phyloP scores from a whole-genome alignment of 2,113 vertebrate species.

The Anthoscopus minutus region DNA sequence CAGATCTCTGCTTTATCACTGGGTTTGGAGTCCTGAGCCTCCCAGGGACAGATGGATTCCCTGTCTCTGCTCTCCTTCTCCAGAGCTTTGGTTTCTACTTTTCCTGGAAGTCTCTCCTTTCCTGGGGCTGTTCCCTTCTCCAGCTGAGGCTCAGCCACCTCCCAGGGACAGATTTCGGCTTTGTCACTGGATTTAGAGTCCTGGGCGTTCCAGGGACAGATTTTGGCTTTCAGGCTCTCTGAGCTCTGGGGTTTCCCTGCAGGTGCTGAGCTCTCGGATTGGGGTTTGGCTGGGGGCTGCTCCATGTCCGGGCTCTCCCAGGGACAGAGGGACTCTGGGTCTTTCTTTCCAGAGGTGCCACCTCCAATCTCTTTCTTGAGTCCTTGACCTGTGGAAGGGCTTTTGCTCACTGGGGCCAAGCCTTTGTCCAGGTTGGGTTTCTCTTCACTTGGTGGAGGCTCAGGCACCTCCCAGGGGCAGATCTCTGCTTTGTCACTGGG shows the following conservation, averaged over 20 bases:
- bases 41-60: constrained; percentile 40
- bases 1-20: too few relatives aligned
- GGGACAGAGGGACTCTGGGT: too few relatives aligned
- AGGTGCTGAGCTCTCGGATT: too few relatives aligned
- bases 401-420: too few relatives aligned
- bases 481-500: constrained; percentile 14
- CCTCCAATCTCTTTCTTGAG: too few relatives aligned
- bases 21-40: not conserved
- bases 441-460: too few relatives aligned
- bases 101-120: rapidly evolving
- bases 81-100: not conserved
- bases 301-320: too few relatives aligned
- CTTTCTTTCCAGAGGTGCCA: too few relatives aligned
- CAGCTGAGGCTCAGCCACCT: not conserved
- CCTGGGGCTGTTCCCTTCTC: not conserved
- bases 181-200: not conserved
- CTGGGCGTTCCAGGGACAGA: not conserved
- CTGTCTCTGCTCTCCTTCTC: rapidly evolving
- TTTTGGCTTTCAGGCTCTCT: not conserved
- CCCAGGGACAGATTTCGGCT: not conserved
- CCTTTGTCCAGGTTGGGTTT: too few relatives aligned
- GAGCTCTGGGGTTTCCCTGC: too few relatives aligned
- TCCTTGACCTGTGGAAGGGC: too few relatives aligned
- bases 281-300: too few relatives aligned
- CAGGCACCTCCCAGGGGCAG: constrained; percentile 59